Base-by-base conservation (phyloP, 1,140 invertebrate genomes). In the Procambarus virginalis region DNA sequence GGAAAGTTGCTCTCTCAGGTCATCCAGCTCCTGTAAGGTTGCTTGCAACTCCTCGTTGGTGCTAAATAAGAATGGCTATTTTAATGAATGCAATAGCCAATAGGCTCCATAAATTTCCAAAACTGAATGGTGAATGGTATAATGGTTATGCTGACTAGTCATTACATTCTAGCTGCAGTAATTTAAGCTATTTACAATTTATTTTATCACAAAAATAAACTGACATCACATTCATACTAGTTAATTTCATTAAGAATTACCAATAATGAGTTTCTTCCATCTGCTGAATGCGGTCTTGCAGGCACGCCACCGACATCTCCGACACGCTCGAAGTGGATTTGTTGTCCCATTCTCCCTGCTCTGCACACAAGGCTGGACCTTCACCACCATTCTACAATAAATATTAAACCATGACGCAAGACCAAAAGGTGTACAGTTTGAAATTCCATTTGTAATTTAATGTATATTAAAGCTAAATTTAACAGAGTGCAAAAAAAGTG, bases 1-100 rank as follows among this genome's bases (percentile, higher is more conserved):
- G 10, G 96, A 96, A 82, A 98, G 94, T 93, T 98, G 97, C 48
- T 96, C 95, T 94, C 95, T 97, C 58, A 99, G 94, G 94, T 99
- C 98, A 60, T 97, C 96, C 84, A 99, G 94, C 94, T 99, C 98
- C 92, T 98, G 98, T 73, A 99, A 95, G 0, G 98, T 99, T 0
- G 98, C 98, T 94, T 99, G 98, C 1, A 99, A 94, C 94, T 99
- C 98, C 94, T 99, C 98, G 93, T 97, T 98, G n/a, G 98, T 99
- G 80, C 96, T 96, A 85, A 55, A 78, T 55, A 55, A 55, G 12
- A 1, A 3, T 34, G 34, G 34, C 34, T 34, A 34, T 34, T 34
- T 34, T 34, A 34, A 34, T 34, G 34, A 34, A 34, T 34, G 34
- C 34, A 34, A 34, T 34, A 34, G 34, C 34, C 34, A 34, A 34